Percentiles rank a stretch among this genome's conserved stretches.
These are phyloP conservation scores for Halictus quadricinctus DNA, from an alignment of 2,888 invertebrate species.

Conservation along the genomic window DNA sequence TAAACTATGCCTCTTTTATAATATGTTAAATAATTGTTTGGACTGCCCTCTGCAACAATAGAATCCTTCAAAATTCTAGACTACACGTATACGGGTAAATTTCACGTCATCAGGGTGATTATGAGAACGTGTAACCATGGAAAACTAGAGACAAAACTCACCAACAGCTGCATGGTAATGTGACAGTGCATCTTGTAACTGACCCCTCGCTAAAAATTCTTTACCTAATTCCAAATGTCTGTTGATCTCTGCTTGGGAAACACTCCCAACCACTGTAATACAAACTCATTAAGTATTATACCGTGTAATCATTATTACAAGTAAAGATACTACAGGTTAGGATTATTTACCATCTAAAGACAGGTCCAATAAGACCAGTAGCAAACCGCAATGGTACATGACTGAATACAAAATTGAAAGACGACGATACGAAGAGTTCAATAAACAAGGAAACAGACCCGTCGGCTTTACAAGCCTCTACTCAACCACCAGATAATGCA, in stretches of 20 bases:
- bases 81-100: not conserved
- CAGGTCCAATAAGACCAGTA: conserved; percentile 77
- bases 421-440: conserved; percentile 31
- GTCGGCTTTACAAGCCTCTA: conserved; percentile 59
- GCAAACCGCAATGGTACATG: conserved; percentile 78
- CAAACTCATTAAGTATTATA: conserved; percentile 23
- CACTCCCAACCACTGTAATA: conserved; percentile 87
- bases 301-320: not conserved
- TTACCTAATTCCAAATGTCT: conserved; percentile 97
- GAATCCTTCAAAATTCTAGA: not conserved
- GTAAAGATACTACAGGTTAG: conserved; percentile 71
- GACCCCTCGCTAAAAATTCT: conserved; percentile 95
- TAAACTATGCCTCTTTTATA: conserved; percentile 98
- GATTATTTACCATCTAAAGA: conserved; percentile 77
- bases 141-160: conserved; percentile 82
- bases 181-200: conserved; percentile 96
- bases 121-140: not conserved
- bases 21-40: conserved; percentile 96
- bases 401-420: conserved; percentile 54
- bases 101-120: not conserved
- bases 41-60: conserved; percentile 92
- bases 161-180: conserved; percentile 99
- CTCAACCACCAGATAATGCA: conserved; percentile 75
- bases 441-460: conserved; percentile 55
- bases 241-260: conserved; percentile 91